Evolutionary conservation across 2,113 vertebrate genomes (phyloP), one percentile per base, ranked within the genome.

Genomic region (Syngnathus typhle): DNA sequence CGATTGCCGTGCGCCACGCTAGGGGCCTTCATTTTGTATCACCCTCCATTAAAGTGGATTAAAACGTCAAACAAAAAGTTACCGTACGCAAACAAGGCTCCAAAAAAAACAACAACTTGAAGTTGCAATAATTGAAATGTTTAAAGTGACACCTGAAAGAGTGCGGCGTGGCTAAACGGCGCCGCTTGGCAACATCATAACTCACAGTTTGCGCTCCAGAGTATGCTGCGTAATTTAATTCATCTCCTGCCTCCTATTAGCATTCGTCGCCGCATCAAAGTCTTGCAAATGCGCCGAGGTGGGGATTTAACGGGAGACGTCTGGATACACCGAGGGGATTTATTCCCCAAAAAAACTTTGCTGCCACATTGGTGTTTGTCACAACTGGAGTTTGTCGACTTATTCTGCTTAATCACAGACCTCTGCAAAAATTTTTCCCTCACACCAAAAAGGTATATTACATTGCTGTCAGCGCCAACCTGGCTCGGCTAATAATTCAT

Each of bases 371-470:
- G 56, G 62, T 78, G 73, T 84, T 85, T 81, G 68, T 69, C 61
- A 52, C 68, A 21, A 51, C 68, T 5, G n/a, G 49, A 82, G 76
- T 68, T 73, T 65, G 70, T 61, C 0, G 38, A 60, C 68, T 78
- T 80, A 74, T 80, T 54, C 65, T 54, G 66, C 71, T 84, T 79
- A 78, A 81, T 84, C 80, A 77, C 72, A 72, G 77, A 83, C 69
- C 78, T 80, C 54, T 73, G 75, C 73, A 70, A 32, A n/a, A n/a
- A n/a, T 71, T 68, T 71, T 68, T 85, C 76, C 68, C 80, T 77
- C 52, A 54, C 58, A 67, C 71, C 75, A 64, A 49, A 18, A 6
- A 19, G 18, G 47, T 19, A 49, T 49, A 6, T 82, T 79, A 68
- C 64, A 74, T 70, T 41, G 43, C 62, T 46, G 44, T 32, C 70